Base-by-base conservation (phyloP, 53 echinoderm and acorn worm species). In the Astropecten irregularis region DNA sequence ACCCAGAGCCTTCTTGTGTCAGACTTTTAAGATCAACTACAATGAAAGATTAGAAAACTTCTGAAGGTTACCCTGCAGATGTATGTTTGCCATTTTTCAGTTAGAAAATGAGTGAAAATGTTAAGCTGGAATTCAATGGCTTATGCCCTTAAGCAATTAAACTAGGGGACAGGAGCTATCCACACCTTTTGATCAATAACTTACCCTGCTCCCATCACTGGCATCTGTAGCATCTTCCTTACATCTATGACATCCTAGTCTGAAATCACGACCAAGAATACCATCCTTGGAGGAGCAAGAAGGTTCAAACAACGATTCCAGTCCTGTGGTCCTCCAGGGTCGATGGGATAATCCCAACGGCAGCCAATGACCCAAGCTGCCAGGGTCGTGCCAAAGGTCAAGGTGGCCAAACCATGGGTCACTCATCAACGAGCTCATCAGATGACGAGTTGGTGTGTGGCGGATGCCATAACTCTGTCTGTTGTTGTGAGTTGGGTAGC, bases 331-430 rank as follows among this genome's bases (percentile, higher is more conserved):
- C 16, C 76, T 40, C 16, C 44, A 40, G 9, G 74, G 40, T 4
- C 6, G 27, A 5, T 38, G 23, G 0, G 76, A 76, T 14, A 40
- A 9, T 42, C 42, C 42, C 42, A 11, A 11, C 6, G 42, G 11
- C 6, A 42, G 42, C 42, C 6, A 11, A 11, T 79, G 63, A 79
- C 49, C 33, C 79, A 46, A 79, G 31, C 61, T 31, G 13, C 56
- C 60, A 20, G 79, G 79, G 32, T 79, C 79, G 56, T 79, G 60
- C 79, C 79, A 79, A 47, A 61, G 47, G 49, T 79, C 79, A 46
- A 33, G 48, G n/a, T 62, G 60, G 30, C 47, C 47, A 19, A 60
- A 18, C 79, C 79, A 79, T 16, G 63, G 79, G 22, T 79, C 79
- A 1, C 46, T 19, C 40, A 79, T 2, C 21, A 79, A 19, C 16